Percentiles rank a stretch among this genome's conserved stretches.
phyloP scores from a whole-genome alignment of 2,113 vertebrate genomes.

The Notechis scutatus region DNA sequence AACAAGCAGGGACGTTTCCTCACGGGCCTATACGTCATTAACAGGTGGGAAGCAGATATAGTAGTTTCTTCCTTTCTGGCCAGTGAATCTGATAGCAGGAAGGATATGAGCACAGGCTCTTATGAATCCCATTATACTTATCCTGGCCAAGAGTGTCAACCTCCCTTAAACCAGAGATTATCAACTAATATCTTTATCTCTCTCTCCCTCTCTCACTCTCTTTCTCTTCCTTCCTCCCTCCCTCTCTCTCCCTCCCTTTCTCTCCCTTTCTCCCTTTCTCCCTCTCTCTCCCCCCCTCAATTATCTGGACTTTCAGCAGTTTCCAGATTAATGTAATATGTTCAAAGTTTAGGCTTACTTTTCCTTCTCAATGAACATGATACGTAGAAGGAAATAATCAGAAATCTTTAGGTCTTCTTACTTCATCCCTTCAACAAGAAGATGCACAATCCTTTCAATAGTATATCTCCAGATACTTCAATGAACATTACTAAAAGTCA shows the following conservation, averaged over 20 bases:
- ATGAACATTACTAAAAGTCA: not conserved
- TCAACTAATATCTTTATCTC: not conserved
- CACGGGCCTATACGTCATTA: not conserved
- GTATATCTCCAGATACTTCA: not conserved
- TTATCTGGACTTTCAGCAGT: not conserved
- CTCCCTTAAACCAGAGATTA: not conserved
- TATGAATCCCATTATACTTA: not conserved
- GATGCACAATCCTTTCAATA: not conserved
- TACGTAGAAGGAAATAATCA: not conserved
- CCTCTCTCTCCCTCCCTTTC: too few species aligned
- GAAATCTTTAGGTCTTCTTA: not conserved
- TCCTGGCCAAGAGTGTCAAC: not conserved
- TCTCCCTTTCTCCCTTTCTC: too few species aligned
- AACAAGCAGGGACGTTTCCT: not conserved
- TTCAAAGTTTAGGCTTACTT: not conserved
- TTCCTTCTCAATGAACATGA: not conserved
- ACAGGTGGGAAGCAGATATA: not conserved
- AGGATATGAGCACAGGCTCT: not conserved
- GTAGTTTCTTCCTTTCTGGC: not conserved
- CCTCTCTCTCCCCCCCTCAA: not conserved
- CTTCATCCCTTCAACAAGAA: not conserved
- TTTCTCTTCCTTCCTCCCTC: too few species aligned
- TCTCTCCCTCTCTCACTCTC: too few species aligned
- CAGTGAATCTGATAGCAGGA: not conserved
- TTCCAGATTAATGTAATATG: not conserved